Percentiles rank a stretch among this genome's conserved stretches.
These are phyloP conservation scores for Harpagifer antarcticus DNA, from an alignment of 2,797 vertebrate genomes.

Conservation along the genomic window DNA sequence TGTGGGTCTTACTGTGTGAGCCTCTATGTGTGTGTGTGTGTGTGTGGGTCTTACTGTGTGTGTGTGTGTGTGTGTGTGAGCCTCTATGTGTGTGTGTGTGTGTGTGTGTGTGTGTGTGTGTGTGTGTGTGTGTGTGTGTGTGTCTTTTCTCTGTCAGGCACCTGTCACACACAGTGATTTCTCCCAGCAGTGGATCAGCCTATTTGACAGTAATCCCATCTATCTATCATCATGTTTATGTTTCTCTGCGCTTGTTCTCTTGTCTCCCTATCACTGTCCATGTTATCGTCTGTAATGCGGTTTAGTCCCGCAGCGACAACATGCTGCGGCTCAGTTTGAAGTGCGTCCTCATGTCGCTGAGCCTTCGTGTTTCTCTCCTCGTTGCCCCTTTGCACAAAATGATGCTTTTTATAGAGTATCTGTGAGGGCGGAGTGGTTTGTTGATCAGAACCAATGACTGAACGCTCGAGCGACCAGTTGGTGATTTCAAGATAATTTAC, in stretches of 20 bases:
- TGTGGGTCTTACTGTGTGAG: background rate
- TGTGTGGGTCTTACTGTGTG: background rate
- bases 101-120: slow-evolving; percentile 9
- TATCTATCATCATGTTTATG: slow-evolving; percentile 42
- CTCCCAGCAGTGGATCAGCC: slow-evolving; percentile 34
- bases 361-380: slow-evolving; percentile 19
- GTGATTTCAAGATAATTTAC: slow-evolving; percentile 36
- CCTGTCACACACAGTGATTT: slow-evolving; percentile 39
- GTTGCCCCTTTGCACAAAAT: slow-evolving; percentile 3
- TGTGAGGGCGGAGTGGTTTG: slow-evolving; percentile 12
- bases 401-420: slow-evolving; percentile 16
- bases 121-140: slow-evolving; percentile 1
- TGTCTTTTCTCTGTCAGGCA: slow-evolving; percentile 36
- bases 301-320: slow-evolving; percentile 32
- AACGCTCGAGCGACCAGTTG: background rate
- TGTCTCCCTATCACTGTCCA: slow-evolving; percentile 44
- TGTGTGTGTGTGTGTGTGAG: no score
- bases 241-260: slow-evolving; percentile 39
- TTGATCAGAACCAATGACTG: slow-evolving; percentile 38
- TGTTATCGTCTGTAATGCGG: slow-evolving; percentile 42
- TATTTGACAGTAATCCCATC: slow-evolving; percentile 54
- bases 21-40: background rate
- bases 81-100: no score
- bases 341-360: background rate
- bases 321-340: slow-evolving; percentile 9